Conservation (phyloP, 2,888 invertebrate species). For the Drosophila cracens region DNA sequence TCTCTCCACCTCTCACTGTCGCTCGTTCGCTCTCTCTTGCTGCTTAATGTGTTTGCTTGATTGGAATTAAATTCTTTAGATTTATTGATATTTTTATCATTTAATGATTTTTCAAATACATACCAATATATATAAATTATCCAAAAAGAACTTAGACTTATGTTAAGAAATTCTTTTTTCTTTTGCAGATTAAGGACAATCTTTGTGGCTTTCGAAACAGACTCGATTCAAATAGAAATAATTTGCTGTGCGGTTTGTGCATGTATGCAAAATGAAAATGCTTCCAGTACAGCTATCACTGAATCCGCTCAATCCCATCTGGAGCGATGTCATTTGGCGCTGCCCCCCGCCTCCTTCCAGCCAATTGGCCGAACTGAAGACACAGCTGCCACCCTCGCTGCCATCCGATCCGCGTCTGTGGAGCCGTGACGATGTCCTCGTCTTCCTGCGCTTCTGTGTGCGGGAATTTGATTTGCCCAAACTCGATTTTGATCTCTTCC, state of each 20-base stretch:
- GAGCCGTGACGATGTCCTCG: slow-evolving; percentile 94
- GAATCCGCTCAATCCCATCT: slow-evolving; percentile 90
- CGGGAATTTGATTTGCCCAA: slow-evolving; percentile 95
- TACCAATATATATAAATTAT: not conserved
- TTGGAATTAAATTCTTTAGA: slow-evolving; percentile 5
- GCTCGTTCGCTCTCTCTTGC: not conserved
- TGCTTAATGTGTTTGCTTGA: slow-evolving; percentile 4
- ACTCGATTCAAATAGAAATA: slow-evolving; percentile 7
- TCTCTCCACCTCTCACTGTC: not conserved
- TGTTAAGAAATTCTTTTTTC: not conserved
- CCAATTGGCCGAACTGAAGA: slow-evolving; percentile 93
- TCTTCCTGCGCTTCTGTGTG: slow-evolving; percentile 96
- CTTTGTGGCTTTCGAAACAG: slow-evolving; percentile 40
- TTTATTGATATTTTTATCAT: not conserved
- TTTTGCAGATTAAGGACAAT: slow-evolving; percentile 39
- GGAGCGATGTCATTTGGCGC: slow-evolving; percentile 94
- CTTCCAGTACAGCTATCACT: slow-evolving; percentile 90
- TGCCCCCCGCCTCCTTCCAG: slow-evolving; percentile 92
- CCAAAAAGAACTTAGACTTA: slow-evolving; percentile 2
- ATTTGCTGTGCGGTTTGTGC: slow-evolving; percentile 54
- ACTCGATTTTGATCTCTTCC: slow-evolving; percentile 96
- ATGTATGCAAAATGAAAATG: slow-evolving; percentile 87
- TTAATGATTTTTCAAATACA: not conserved
- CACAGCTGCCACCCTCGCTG: slow-evolving; percentile 92
- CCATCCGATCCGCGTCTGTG: slow-evolving; percentile 95